Base-by-base conservation (phyloP, 1,140 invertebrate genomes). In the Pectinophora gossypiella region DNA sequence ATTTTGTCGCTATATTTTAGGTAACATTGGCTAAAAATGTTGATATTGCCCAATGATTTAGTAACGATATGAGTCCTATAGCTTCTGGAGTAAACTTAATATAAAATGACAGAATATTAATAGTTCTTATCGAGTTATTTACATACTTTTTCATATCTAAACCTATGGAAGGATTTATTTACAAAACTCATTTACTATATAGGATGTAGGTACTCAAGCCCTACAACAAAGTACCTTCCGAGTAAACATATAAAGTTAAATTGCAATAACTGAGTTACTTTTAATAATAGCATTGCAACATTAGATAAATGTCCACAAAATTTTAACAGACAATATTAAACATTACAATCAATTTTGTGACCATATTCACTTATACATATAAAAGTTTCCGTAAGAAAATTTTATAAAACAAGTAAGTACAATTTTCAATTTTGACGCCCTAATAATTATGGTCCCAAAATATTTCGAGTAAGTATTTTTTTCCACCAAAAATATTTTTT, bases 381-480 rank as follows among this genome's bases (percentile, higher is more conserved):
- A 40, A 15, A 40, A 13, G n/a, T 2, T 10, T 15, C 36, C 10
- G 16, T 40, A 40, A 16, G 10, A 40, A 13, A 38, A n/a, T 15
- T 40, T 13, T 40, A 40, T 7, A 5, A 40, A 15, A 40, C 4
- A 3, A 2, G 36, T 40, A 40, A 40, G 27, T 32, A 32, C 9
- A 2, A 32, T 32, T 1, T 32, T 4, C 32, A 51, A 56, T 53
- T 53, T 58, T 47, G 56, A 53, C 44, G 43, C 16, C 32, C 36
- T 19, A 58, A 51, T 2, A n/a, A n/a, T n/a, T n/a, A 18, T 59
- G 56, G 56, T 59, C 56, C 56, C 56, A 54, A 52, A 40, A 40
- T 15, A 40, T 40, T 40, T 40, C 36, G 15, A 10, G n/a, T 16
- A 40, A 40, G 36, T 40, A 40, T 32, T 32, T 1, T 12, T 12